Conservation (phyloP, 2,113 vertebrate genomes). For the Saimiri boliviensis region DNA sequence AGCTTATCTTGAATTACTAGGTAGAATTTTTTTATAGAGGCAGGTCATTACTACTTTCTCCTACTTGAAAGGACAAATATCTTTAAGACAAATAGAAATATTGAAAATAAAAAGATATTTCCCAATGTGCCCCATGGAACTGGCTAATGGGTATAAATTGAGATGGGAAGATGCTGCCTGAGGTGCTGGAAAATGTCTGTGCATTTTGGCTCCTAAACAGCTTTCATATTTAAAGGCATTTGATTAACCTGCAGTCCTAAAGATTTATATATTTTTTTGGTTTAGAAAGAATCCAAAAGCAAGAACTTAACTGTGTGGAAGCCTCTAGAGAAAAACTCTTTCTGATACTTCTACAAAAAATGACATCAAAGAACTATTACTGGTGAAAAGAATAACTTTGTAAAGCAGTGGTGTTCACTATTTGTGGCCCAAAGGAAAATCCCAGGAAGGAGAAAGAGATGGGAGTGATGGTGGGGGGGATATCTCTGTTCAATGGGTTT, state of each 20-base stretch:
- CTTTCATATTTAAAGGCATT: background rate
- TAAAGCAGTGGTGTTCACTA: background rate
- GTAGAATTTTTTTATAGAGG: background rate
- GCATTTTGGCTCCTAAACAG: background rate
- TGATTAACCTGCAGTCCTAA: background rate
- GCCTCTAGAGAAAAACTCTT: slow-evolving; percentile 12
- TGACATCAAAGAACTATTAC: slow-evolving; percentile 26
- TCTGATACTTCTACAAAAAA: slow-evolving; percentile 34
- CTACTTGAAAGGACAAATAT: background rate
- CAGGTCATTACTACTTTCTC: background rate
- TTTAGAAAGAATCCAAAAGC: slow-evolving; percentile 20
- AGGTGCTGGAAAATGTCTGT: background rate
- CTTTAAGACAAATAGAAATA: background rate
- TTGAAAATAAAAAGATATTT: background rate
- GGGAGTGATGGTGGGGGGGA: background rate
- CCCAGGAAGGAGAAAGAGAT: background rate
- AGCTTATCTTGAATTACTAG: background rate
- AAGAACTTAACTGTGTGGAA: background rate
- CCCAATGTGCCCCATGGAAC: background rate
- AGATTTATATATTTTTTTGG: background rate
- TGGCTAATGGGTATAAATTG: background rate
- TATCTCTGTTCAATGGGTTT: slow-evolving; percentile 10
- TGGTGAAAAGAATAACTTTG: slow-evolving; percentile 5
- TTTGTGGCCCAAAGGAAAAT: slow-evolving; percentile 39
- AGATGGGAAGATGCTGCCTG: background rate